These are phyloP conservation scores for Tragelaphus strepsiceros DNA, from an alignment of 2,113 vertebrate species.

Conservation along the genomic window DNA sequence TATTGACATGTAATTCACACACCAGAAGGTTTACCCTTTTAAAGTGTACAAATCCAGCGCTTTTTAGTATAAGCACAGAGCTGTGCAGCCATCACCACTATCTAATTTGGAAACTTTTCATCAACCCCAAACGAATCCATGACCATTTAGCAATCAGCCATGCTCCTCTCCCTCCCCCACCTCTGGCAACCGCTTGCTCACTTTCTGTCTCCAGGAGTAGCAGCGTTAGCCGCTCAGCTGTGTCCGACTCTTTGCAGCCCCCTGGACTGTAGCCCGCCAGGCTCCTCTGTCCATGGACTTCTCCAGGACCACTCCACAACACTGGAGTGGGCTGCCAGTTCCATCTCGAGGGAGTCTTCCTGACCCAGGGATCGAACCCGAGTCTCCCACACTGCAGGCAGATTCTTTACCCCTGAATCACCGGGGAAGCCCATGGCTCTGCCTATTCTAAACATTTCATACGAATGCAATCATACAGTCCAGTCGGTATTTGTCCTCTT, in stretches of 20 bases:
- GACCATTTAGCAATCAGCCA: background rate
- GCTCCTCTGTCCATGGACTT: background rate
- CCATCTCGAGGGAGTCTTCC: background rate
- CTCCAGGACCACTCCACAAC: background rate
- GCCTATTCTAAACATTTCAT: background rate
- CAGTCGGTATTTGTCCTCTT: background rate
- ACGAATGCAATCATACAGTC: background rate
- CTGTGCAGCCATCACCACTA: background rate
- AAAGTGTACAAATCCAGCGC: background rate
- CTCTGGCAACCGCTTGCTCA: background rate
- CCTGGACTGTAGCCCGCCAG: background rate
- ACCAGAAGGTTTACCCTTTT: background rate
- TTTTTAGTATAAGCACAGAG: background rate
- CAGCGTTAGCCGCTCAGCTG: background rate
- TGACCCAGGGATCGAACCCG: background rate
- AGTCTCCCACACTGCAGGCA: background rate
- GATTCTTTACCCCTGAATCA: background rate
- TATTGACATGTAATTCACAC: background rate
- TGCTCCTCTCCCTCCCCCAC: too few relatives aligned
- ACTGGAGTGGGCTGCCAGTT: background rate
- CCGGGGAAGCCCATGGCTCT: background rate
- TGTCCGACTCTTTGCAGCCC: background rate
- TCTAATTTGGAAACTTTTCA: background rate
- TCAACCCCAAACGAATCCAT: background rate
- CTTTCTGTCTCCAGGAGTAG: background rate